Conservation (phyloP, 2,888 invertebrate species). For the Synergus laeviventris region DNA sequence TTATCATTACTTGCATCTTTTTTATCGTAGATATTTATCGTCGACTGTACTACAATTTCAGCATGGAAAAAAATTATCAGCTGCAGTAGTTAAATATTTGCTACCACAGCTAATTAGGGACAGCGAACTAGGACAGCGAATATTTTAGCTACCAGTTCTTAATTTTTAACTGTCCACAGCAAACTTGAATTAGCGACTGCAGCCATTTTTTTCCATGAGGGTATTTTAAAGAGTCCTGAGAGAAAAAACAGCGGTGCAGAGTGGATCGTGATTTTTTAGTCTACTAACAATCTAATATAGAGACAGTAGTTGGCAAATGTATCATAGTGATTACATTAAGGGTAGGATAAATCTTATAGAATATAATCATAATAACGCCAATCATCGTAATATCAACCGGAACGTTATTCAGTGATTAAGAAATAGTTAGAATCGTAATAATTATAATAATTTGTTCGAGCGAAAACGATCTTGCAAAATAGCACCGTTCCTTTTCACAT, state of each 20-base stretch:
- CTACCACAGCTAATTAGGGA: too few relatives aligned
- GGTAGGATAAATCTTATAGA: slow-evolving; percentile 1
- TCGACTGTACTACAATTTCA: slow-evolving; percentile 49
- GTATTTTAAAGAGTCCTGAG: slow-evolving; percentile 5
- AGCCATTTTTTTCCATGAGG: neutral
- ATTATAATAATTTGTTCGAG: slow-evolving; percentile 38
- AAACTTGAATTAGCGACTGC: too few relatives aligned
- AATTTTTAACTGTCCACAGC: too few relatives aligned
- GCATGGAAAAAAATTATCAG: too few relatives aligned
- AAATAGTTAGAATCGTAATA: slow-evolving; percentile 14
- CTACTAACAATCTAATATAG: slow-evolving; percentile 5
- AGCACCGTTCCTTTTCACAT: slow-evolving; percentile 65
- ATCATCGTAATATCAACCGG: slow-evolving; percentile 50
- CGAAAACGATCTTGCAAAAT: slow-evolving; percentile 61
- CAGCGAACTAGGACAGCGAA: too few relatives aligned
- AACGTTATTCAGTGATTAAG: slow-evolving; percentile 14
- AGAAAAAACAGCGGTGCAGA: slow-evolving; percentile 12
- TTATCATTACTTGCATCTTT: slow-evolving; percentile 46
- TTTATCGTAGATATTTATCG: slow-evolving; percentile 49
- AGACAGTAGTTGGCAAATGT: slow-evolving; percentile 23
- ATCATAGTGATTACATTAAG: slow-evolving; percentile 15
- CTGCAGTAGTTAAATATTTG: too few relatives aligned
- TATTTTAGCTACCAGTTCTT: too few relatives aligned
- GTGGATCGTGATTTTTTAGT: slow-evolving; percentile 5
- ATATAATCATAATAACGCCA: slow-evolving; percentile 40